Evolutionary conservation across 1,140 invertebrate species (phyloP).

Genomic region (Drosophila pandora): DNA sequence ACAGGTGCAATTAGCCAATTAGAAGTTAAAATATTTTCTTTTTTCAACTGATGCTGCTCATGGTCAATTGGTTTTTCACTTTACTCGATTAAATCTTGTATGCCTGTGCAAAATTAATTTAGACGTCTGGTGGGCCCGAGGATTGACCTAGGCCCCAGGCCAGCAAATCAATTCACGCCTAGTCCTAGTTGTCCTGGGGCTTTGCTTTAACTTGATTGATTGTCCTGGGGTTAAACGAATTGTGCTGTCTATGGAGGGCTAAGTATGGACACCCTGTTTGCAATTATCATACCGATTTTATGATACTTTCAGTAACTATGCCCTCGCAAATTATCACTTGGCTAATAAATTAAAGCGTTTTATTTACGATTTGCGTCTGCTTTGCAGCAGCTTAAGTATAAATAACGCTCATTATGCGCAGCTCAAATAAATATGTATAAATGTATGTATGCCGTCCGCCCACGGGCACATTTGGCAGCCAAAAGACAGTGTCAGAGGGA

Average conservation of each 20-base stretch:
- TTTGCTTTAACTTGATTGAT: conserved; percentile 58
- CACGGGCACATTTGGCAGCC: conserved; percentile 52
- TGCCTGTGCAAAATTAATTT: conserved; percentile 35
- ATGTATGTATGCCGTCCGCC: conserved; percentile 8
- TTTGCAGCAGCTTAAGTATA: conserved; percentile 69
- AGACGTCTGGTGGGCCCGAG: conserved; percentile 2
- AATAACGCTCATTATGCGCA: conserved; percentile 71
- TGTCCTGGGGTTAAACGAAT: conserved; percentile 21
- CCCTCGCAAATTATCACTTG: conserved; percentile 43
- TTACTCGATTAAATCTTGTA: too few relatives aligned
- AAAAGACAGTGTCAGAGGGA: conserved; percentile 41
- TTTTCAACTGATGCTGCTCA: background rate
- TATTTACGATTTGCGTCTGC: conserved; percentile 58
- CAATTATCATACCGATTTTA: conserved; percentile 14
- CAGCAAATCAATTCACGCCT: conserved; percentile 34
- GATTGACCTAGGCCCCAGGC: conserved; percentile 34
- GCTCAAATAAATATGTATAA: conserved; percentile 60
- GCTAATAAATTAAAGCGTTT: conserved; percentile 52
- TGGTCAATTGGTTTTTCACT: conserved; percentile 38
- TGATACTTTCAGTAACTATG: background rate
- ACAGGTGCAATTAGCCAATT: conserved; percentile 20
- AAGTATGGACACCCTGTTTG: background rate
- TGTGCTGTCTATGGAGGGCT: too few relatives aligned
- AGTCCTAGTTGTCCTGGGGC: conserved; percentile 31
- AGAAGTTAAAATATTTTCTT: conserved; percentile 1